phyloP scores from a whole-genome alignment of 2,888 invertebrate genomes.

The Drosophila cognata region DNA sequence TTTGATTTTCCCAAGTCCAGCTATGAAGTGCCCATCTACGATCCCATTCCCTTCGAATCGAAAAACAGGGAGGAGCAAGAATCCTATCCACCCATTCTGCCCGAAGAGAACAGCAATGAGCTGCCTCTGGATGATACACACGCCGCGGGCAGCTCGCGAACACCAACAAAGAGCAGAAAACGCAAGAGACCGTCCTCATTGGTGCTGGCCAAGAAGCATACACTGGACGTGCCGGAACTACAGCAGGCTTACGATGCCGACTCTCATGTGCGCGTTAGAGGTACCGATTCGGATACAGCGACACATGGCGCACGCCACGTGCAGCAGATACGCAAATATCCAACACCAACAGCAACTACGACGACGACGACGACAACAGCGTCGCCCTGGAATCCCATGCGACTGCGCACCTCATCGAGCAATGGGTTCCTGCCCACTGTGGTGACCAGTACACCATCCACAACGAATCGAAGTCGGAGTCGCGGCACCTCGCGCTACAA shows the following conservation, averaged over 20 bases:
- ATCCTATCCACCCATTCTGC: slow-evolving; percentile 77
- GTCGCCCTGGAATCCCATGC: slow-evolving; percentile 81
- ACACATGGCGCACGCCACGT: slow-evolving; percentile 72
- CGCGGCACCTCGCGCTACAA: slow-evolving; percentile 57
- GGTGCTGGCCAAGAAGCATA: slow-evolving; percentile 73
- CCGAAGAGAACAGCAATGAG: slow-evolving; percentile 35
- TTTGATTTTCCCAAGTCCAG: slow-evolving; percentile 84
- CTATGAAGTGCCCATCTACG: slow-evolving; percentile 84
- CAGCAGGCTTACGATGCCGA: slow-evolving; percentile 81
- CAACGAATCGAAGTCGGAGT: slow-evolving; percentile 15
- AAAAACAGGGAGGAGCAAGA: slow-evolving; percentile 75
- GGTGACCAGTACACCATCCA: slow-evolving; percentile 48
- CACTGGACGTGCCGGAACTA: slow-evolving; percentile 82
- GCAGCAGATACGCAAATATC: slow-evolving; percentile 55
- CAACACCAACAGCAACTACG: slow-evolving; percentile 6
- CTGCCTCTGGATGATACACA: slow-evolving; percentile 62
- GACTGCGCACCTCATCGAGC: slow-evolving; percentile 60
- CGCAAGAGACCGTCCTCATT: slow-evolving; percentile 61
- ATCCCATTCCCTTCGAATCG: slow-evolving; percentile 82
- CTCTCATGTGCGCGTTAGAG: slow-evolving; percentile 35
- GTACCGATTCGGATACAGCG: slow-evolving; percentile 60
- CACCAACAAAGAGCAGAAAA: slow-evolving; percentile 45
- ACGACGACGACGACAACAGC: slow-evolving; percentile 37
- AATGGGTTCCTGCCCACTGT: slow-evolving; percentile 51
- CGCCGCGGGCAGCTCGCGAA: slow-evolving; percentile 50